Conservation (phyloP, 2,113 vertebrate species). For the Rana temporaria region DNA sequence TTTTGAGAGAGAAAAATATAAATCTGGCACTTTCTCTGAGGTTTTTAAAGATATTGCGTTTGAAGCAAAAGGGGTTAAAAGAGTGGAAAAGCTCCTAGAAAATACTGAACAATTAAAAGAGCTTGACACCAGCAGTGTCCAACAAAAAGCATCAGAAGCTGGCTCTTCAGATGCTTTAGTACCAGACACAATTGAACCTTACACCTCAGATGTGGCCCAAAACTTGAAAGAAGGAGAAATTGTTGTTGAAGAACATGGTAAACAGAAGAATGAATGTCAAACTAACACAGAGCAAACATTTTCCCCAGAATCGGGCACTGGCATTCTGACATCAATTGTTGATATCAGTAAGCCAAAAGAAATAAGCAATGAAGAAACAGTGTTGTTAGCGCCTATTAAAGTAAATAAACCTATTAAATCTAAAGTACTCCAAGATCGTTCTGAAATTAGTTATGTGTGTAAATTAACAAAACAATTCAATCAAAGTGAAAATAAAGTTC, state of each 20-base stretch:
- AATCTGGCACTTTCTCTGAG: conserved; percentile 8
- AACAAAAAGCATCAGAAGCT: neutral
- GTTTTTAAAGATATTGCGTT: neutral
- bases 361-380: neutral
- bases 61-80: neutral
- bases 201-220: neutral
- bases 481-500: neutral
- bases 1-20: conserved; percentile 66
- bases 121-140: neutral
- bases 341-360: neutral
- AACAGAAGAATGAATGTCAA: neutral
- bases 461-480: neutral
- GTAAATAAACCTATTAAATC: conserved; percentile 16
- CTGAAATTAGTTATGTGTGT: conserved; percentile 35
- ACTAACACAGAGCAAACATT: neutral
- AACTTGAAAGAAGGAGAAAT: neutral
- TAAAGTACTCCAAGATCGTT: conserved; percentile 9
- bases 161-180: neutral
- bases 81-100: neutral
- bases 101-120: neutral
- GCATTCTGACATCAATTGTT: neutral
- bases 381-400: neutral
- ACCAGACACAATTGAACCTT: neutral
- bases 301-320: neutral
- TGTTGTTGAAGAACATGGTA: neutral